These are phyloP conservation scores for Gallinago solitaria DNA, from an alignment of 2,797 vertebrate species.

Conservation along the genomic window DNA sequence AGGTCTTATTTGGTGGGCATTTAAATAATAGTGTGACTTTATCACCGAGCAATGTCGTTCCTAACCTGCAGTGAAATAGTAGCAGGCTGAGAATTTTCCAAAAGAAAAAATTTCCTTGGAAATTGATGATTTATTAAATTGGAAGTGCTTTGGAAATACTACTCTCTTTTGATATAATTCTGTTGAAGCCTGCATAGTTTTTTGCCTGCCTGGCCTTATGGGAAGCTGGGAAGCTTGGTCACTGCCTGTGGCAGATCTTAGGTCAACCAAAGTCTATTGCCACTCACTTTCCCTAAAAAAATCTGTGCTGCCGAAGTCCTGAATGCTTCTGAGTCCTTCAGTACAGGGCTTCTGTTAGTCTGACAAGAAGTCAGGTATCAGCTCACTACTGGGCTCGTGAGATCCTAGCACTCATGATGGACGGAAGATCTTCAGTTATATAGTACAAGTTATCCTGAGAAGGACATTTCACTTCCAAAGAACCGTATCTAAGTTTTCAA, in stretches of 20 bases:
- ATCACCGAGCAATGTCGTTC: not conserved
- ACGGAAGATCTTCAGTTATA: not conserved
- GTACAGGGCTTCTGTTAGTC: not conserved
- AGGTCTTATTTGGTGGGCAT: not conserved
- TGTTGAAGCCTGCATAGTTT: not conserved
- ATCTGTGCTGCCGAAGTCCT: not conserved
- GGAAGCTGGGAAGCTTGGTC: not conserved
- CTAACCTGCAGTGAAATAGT: not conserved
- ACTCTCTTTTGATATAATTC: not conserved
- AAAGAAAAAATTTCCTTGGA: not conserved
- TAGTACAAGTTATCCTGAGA: not conserved
- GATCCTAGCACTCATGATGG: not conserved
- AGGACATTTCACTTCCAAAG: not conserved
- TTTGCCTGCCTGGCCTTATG: not conserved
- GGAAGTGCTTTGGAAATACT: not conserved
- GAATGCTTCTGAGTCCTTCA: not conserved
- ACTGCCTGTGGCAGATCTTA: not conserved
- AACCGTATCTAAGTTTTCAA: not conserved
- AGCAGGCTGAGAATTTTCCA: not conserved
- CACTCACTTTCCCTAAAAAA: not conserved
- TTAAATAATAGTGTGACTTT: not conserved
- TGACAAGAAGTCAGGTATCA: not conserved
- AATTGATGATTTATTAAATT: not conserved
- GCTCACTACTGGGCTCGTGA: not conserved
- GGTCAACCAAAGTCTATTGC: not conserved